phyloP scores from a whole-genome alignment of 2,797 vertebrate genomes.

The Aulostomus chinensis region DNA sequence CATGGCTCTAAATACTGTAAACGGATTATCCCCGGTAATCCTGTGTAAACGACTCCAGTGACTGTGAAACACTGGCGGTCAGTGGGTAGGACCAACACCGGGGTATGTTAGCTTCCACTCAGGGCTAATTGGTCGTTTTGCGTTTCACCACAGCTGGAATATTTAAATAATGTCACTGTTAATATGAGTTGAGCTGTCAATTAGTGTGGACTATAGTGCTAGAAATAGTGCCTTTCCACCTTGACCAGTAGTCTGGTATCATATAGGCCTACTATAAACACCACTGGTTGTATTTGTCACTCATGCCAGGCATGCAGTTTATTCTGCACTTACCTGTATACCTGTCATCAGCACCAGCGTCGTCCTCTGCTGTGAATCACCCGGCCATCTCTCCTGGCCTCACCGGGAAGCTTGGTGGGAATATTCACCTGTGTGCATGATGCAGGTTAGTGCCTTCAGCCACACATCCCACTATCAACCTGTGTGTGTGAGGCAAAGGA shows the following conservation, averaged over 20 bases:
- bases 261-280: not conserved
- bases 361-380: constrained; percentile 25
- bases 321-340: constrained; percentile 36
- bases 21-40: constrained; percentile 81
- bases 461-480: constrained; percentile 33
- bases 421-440: constrained; percentile 55
- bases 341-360: constrained; percentile 34
- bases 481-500: constrained; percentile 25
- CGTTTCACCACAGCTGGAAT: too few relatives aligned
- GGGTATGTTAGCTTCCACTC: constrained; percentile 26
- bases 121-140: too few relatives aligned
- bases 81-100: constrained; percentile 24
- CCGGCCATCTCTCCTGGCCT: constrained; percentile 23
- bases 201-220: not conserved
- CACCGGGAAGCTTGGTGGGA: constrained; percentile 37
- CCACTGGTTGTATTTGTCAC: not conserved
- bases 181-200: not conserved
- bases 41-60: constrained; percentile 78
- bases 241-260: not conserved
- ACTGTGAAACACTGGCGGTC: constrained; percentile 52
- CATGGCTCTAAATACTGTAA: constrained; percentile 78
- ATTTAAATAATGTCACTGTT: too few relatives aligned
- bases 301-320: constrained; percentile 36
- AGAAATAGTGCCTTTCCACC: not conserved
- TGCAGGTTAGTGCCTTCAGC: constrained; percentile 37